phyloP scores from a whole-genome alignment of 1,140 invertebrate genomes.

The Charaxes varanes region DNA sequence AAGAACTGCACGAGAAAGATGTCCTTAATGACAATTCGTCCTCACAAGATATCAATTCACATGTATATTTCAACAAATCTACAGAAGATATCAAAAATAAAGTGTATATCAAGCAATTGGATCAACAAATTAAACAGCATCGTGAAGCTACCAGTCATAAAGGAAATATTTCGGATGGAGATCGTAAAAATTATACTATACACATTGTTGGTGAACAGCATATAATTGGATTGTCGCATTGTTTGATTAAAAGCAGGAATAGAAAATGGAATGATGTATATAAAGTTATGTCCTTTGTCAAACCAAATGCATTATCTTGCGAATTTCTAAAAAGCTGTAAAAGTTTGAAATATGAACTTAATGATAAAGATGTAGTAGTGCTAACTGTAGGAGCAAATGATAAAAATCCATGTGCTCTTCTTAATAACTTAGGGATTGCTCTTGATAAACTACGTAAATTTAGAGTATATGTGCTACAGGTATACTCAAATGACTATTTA shows the following conservation, averaged over 20 bases:
- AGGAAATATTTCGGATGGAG: too few species aligned
- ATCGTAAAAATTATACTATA: conserved; percentile 1
- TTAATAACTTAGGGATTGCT: not conserved
- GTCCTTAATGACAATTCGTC: too few species aligned
- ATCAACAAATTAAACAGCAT: too few species aligned
- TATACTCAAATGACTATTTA: not conserved
- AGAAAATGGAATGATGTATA: conserved; percentile 7
- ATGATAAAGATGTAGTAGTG: not conserved
- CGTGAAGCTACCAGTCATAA: too few species aligned
- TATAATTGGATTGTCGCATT: not conserved
- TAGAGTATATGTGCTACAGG: not conserved
- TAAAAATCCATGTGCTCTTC: not conserved
- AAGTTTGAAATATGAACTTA: not conserved
- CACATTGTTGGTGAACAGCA: conserved; percentile 1
- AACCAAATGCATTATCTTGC: conserved; percentile 5
- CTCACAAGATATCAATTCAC: too few species aligned
- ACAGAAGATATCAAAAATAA: too few species aligned
- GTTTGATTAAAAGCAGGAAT: conserved; percentile 5
- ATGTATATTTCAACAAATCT: too few species aligned
- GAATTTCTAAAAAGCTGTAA: not conserved
- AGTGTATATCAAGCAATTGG: too few species aligned
- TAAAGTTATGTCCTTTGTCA: conserved; percentile 3
- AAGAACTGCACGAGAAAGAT: too few species aligned
- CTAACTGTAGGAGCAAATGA: conserved; percentile 5
- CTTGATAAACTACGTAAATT: not conserved